Percentiles rank a stretch among this genome's conserved stretches.
Evolutionary conservation across 2,888 invertebrate genomes (phyloP).

Genomic region (Copidosoma aretas): DNA sequence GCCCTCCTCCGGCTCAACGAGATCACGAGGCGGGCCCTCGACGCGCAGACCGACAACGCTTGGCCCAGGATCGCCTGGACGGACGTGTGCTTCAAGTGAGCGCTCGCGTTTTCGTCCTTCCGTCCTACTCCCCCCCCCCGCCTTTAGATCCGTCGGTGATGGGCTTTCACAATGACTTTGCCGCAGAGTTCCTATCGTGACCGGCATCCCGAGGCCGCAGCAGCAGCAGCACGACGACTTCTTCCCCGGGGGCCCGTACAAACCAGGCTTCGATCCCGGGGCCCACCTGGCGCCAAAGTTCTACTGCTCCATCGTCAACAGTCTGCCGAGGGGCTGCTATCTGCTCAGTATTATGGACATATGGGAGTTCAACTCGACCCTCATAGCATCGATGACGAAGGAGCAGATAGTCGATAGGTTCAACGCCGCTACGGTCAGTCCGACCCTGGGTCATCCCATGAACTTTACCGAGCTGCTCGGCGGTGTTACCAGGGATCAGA

Average conservation of each 20-base stretch:
- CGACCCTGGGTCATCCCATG: slow-evolving; percentile 71
- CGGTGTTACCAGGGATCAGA: slow-evolving; percentile 66
- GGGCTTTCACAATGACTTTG: too few species aligned
- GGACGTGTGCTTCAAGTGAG: slow-evolving; percentile 68
- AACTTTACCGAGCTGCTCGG: slow-evolving; percentile 72
- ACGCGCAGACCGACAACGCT: slow-evolving; percentile 55
- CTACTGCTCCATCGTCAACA: slow-evolving; percentile 72
- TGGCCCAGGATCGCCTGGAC: slow-evolving; percentile 59
- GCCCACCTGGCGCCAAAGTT: slow-evolving; percentile 66
- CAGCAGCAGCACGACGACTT: slow-evolving; percentile 49
- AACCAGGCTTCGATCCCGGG: slow-evolving; percentile 65
- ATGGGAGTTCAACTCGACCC: slow-evolving; percentile 70
- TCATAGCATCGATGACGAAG: slow-evolving; percentile 66
- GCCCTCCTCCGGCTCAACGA: slow-evolving; percentile 66
- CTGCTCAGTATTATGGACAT: slow-evolving; percentile 73
- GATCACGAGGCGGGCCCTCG: slow-evolving; percentile 65
- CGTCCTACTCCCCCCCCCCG: background rate
- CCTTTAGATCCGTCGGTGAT: background rate
- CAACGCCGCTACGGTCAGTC: slow-evolving; percentile 69
- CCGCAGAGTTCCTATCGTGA: slow-evolving; percentile 57
- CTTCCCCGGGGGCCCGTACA: slow-evolving; percentile 42
- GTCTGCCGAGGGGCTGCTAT: slow-evolving; percentile 69
- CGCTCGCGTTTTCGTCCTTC: slow-evolving; percentile 36
- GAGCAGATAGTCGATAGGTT: slow-evolving; percentile 70
- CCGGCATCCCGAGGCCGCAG: slow-evolving; percentile 34